A percentile compares a stretch with the other conserved stretches of the same genome.
Conservation (phyloP, 2,797 vertebrate species). For the Gallirallus australis region DNA sequence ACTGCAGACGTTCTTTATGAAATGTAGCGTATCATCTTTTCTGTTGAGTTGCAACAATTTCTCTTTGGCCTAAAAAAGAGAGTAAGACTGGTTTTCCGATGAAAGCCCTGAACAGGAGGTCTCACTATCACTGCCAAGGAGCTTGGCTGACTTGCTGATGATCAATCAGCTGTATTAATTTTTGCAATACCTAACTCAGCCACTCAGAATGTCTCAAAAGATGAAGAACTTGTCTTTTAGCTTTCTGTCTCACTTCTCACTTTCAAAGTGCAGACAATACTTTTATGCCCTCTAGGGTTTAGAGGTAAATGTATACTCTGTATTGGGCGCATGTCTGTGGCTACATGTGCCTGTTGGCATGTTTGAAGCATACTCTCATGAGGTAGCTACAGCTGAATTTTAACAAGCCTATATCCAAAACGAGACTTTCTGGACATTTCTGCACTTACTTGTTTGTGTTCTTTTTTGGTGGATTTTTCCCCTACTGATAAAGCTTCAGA, state of each 20-base stretch:
- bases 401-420: neutral
- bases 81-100: neutral
- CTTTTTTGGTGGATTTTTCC: neutral
- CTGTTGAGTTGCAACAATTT: neutral
- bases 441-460: too few relatives aligned
- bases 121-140: neutral
- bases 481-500: neutral
- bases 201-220: neutral
- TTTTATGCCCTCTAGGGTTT: neutral
- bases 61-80: neutral
- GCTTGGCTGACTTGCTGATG: neutral
- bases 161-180: neutral
- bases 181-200: neutral
- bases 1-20: neutral
- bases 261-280: neutral
- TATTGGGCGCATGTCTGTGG: fast-evolving
- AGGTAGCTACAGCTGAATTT: neutral
- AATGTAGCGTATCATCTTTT: neutral
- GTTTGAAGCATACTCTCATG: fast-evolving
- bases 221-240: neutral
- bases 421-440: neutral
- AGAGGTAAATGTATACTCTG: neutral
- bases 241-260: neutral
- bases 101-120: neutral
- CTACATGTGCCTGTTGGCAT: fast-evolving